Evolutionary conservation across 2,888 invertebrate species (phyloP), one percentile per base, ranked within the genome.

Genomic region (Nasonovia ribisnigri): DNA sequence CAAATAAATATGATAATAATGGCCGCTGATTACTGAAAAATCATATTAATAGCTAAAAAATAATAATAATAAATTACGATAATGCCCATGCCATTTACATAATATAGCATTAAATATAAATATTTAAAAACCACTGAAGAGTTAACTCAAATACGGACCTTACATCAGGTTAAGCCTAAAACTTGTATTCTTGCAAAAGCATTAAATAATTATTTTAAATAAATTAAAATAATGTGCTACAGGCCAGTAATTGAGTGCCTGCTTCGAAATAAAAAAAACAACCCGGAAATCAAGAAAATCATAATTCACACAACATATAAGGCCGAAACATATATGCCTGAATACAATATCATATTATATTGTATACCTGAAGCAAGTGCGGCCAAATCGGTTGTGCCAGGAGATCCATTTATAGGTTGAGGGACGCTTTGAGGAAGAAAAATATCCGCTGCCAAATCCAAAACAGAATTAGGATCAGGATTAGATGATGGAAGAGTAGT

Each of bases 401-500:
- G 95, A 93, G 95, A 95, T 88, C 94, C 95, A 90, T 94, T 94
- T 86, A 94, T 88, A 92, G 94, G 95, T 93, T 94, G 94, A 84
- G 94, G 94, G 88, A 94, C 95, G 29, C 94, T 95, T 93, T 95
- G 94, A 48, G 95, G 95, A 60, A 93, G 92, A 84, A 95, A 95
- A 94, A 95, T 94, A 94, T 95, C 95, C 1, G 36, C 91, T 94
- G 95, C 95, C 92, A 94, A 95, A 94, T 95, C 95, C 92, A 94
- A 95, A 94, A 95, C 94, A 54, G 94, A 84, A 94, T 95, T 95
- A 92, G 94, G 94, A 91, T 94, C 95, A 95, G 95, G 95, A 94
- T 94, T 94, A 77, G 77, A 88, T 43, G 51, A 84, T 48, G 84
- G 54, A 36, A 84, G 29, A 43, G 84, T 36, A 93, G 54, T 42